Base-by-base conservation (phyloP, 2,797 vertebrate genomes). In the Eulemur coronatus region DNA sequence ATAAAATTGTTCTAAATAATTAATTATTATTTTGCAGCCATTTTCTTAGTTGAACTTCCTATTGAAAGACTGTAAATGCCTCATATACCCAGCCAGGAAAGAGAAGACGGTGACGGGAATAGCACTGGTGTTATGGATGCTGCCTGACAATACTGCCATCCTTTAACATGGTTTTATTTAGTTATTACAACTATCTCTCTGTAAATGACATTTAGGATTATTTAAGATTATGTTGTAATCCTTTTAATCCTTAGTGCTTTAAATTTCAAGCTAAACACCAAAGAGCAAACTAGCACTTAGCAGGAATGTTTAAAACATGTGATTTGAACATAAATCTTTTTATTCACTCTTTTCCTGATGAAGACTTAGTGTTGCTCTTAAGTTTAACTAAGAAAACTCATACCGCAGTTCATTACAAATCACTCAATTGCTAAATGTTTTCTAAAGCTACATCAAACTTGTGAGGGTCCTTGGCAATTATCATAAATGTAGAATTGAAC, bases 171-270 rank as follows among this genome's bases (percentile, higher is more conserved):
- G 99, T 98, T 99, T 99, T 99, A 99, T 98, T 99, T 98, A 98
- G 99, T 99, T 99, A 98, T 99, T 99, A 98, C 98, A 99, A 98
- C 98, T 98, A 98, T 98, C 98, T 98, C 99, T 99, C 99, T 99
- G 99, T 99, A 99, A 99, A 99, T 99, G 99, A 99, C 99, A 99
- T 98, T 99, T 99, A 99, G 99, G 99, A 99, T 99, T 99, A 99
- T 99, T 99, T 99, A 99, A 99, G 99, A 99, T 99, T 99, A 99
- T 99, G 99, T 99, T 99, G 99, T 99, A 99, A 99, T 99, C 99
- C 99, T 99, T 99, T 99, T 99, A 99, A 99, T 99, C 99, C 99
- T 99, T 98, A 98, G 99, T 99, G 99, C 99, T 99, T 99, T 99
- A 99, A 99, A 99, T 99, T 99, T 99, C 99, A 99, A 99, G 99